Conservation (phyloP, 1,140 invertebrate genomes). For the Bradysia coprophila region DNA sequence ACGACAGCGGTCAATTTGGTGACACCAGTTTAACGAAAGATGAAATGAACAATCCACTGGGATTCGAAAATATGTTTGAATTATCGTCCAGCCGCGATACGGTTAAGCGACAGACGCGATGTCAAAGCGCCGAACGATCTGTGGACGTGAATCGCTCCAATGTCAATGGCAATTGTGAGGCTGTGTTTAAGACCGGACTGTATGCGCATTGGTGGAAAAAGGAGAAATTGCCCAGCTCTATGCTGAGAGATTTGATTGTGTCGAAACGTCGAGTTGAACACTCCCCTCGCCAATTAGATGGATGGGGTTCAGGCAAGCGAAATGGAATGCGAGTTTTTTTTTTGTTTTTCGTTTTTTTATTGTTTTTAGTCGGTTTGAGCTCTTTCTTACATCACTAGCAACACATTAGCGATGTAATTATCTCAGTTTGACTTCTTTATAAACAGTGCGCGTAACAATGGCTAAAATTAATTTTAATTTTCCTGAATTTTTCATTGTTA, state of each 20-base stretch:
- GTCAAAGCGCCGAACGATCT: conserved; percentile 1
- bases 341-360: no score
- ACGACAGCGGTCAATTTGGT: conserved; percentile 1
- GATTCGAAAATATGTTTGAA: background rate
- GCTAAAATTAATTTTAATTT: no score
- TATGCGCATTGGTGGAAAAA: conserved; percentile 88
- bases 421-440: no score
- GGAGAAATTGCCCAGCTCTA: conserved; percentile 50
- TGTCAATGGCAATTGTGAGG: conserved; percentile 5
- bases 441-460: no score
- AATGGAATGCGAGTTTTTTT: background rate
- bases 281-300: background rate
- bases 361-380: no score
- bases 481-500: no score
- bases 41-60: conserved; percentile 2
- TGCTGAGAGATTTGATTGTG: conserved; percentile 31
- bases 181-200: conserved; percentile 56
- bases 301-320: conserved; percentile 2
- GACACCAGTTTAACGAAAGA: background rate
- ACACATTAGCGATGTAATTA: no score
- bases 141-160: conserved; percentile 13
- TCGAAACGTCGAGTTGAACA: background rate
- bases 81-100: background rate
- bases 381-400: no score
- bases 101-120: background rate